phyloP scores from a whole-genome alignment of 1,140 invertebrate species.

The Mya arenaria region DNA sequence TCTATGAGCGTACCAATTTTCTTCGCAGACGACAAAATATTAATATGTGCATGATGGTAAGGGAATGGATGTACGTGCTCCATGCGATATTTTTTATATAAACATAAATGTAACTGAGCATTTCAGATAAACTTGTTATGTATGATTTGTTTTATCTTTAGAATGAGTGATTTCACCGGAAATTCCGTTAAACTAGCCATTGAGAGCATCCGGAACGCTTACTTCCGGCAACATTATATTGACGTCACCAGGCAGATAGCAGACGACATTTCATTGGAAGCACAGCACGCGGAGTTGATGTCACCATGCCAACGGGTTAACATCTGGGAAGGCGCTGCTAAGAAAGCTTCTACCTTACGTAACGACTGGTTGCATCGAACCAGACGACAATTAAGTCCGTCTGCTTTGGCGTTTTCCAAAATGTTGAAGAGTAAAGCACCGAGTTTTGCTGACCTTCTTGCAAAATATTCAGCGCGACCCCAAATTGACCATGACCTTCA shows the following conservation, averaged over 20 bases:
- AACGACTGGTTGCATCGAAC: background rate
- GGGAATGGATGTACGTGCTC: too few species aligned
- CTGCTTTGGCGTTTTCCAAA: slow-evolving; percentile 12
- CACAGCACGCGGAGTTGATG: background rate
- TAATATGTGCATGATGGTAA: too few species aligned
- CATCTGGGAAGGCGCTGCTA: slow-evolving; percentile 11
- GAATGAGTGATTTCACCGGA: slow-evolving; percentile 32
- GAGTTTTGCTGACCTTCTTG: background rate
- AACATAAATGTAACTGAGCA: too few species aligned
- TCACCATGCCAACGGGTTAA: slow-evolving; percentile 13
- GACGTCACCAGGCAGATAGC: background rate
- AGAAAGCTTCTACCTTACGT: background rate
- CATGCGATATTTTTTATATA: too few species aligned
- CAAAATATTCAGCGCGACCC: background rate
- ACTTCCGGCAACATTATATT: slow-evolving; percentile 16
- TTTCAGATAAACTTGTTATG: too few species aligned
- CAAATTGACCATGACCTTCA: background rate
- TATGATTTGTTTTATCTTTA: too few species aligned
- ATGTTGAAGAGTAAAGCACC: slow-evolving; percentile 9
- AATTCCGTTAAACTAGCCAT: slow-evolving; percentile 21
- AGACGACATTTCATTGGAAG: background rate
- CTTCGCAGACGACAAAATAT: too few species aligned
- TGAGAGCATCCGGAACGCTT: slow-evolving; percentile 7
- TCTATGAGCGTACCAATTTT: too few species aligned
- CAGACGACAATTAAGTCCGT: background rate